Conservation (phyloP, 2,888 invertebrate species). For the Brenthis hecate region DNA sequence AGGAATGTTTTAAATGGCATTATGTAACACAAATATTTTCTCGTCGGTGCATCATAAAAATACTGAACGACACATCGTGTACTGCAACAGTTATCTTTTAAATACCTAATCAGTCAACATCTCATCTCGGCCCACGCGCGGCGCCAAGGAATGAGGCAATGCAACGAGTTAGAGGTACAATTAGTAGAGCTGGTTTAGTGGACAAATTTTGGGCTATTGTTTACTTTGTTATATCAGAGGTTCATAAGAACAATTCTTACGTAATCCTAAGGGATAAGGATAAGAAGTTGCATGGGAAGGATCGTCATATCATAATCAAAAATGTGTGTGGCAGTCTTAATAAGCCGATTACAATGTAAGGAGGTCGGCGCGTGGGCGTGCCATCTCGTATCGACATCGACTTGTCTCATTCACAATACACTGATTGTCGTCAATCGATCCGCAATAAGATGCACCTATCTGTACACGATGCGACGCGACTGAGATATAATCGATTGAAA, state of each 20-base stretch:
- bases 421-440: conserved; percentile 70
- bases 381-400: conserved; percentile 59
- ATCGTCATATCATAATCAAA: conserved; percentile 40
- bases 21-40: conserved; percentile 35
- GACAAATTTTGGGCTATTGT: conserved; percentile 26
- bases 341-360: conserved; percentile 77
- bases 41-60: conserved; percentile 49
- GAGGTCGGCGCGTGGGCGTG: conserved; percentile 67
- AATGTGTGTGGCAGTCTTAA: conserved; percentile 71
- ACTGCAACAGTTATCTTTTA: conserved; percentile 72
- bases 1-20: conserved; percentile 32
- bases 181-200: conserved; percentile 32
- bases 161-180: conserved; percentile 31
- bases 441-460: conserved; percentile 48
- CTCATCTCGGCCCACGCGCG: conserved; percentile 67
- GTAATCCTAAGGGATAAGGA: not conserved
- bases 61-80: conserved; percentile 45
- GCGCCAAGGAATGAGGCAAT: conserved; percentile 59
- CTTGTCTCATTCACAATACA: conserved; percentile 61
- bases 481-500: conserved; percentile 17
- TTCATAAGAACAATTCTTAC: conserved; percentile 20
- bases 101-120: conserved; percentile 78
- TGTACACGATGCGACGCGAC: conserved; percentile 12
- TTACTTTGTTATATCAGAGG: conserved; percentile 29
- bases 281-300: conserved; percentile 1